A percentile compares a stretch with the other conserved stretches of the same genome.
Conservation (phyloP, 1,140 invertebrate genomes). For the Battus philenor region DNA sequence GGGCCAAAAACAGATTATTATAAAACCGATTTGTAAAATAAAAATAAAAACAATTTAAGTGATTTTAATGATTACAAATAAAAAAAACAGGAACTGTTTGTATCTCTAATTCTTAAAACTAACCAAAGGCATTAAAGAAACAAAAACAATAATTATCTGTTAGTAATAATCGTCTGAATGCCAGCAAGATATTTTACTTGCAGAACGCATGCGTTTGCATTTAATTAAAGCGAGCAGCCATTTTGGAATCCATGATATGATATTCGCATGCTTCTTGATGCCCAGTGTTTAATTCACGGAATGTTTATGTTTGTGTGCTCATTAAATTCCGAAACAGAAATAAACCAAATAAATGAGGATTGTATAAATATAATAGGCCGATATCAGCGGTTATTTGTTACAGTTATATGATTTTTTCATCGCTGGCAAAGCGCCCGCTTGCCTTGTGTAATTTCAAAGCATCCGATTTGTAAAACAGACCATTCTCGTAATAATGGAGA, state of each 20-base stretch:
- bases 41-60: too few relatives aligned
- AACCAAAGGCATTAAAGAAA: too few relatives aligned
- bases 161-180: constrained; percentile 4
- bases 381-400: constrained; percentile 10
- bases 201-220: constrained; percentile 7
- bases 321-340: constrained; percentile 10
- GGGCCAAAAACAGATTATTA: too few relatives aligned
- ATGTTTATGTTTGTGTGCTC: constrained; percentile 4
- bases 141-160: too few relatives aligned
- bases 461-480: constrained; percentile 7
- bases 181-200: neutral
- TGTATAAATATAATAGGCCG: constrained; percentile 11
- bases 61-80: too few relatives aligned
- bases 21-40: too few relatives aligned
- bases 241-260: constrained; percentile 9
- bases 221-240: constrained; percentile 6
- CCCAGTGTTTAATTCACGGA: neutral
- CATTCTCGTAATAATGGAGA: constrained; percentile 8
- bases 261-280: neutral
- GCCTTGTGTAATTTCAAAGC: constrained; percentile 13
- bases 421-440: constrained; percentile 8
- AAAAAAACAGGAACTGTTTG: too few relatives aligned
- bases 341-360: constrained; percentile 6
- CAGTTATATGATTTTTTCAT: neutral
- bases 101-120: too few relatives aligned